phyloP scores from a whole-genome alignment of 37 sponge, comb jelly and placozoan species.

The Tethya wilhelma region DNA sequence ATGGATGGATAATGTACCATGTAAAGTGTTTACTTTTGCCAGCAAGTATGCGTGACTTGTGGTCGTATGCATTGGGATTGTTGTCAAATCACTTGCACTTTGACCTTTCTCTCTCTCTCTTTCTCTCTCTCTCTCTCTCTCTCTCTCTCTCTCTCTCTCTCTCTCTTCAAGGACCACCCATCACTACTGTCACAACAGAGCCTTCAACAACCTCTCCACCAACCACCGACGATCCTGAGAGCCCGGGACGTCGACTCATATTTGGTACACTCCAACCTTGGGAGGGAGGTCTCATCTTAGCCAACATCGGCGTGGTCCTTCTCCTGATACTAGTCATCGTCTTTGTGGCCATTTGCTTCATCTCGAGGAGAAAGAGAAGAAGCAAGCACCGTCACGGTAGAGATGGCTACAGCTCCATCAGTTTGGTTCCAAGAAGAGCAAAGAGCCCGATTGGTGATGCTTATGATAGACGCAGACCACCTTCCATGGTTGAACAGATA shows the following conservation, averaged over 20 bases:
- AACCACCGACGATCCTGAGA: not conserved
- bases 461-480: not conserved
- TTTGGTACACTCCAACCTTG: constrained; percentile 3
- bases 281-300: constrained; percentile 30
- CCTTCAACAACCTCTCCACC: not conserved
- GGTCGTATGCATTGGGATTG: too few relatives aligned
- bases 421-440: not conserved
- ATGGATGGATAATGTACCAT: too few relatives aligned
- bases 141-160: constrained; percentile 5
- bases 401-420: too few relatives aligned
- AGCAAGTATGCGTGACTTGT: too few relatives aligned
- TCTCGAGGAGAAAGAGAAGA: not conserved
- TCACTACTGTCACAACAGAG: not conserved
- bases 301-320: constrained; percentile 12
- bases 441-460: not conserved
- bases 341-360: not conserved
- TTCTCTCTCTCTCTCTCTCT: constrained; percentile 16
- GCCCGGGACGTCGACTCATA: not conserved
- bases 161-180: not conserved
- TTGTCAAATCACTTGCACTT: too few relatives aligned
- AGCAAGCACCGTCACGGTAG: not conserved
- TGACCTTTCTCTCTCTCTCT: constrained; percentile 18
- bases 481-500: not conserved
- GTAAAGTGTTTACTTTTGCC: too few relatives aligned
- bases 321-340: not conserved